Percentiles rank a stretch among this genome's conserved stretches.
These are phyloP conservation scores for Aphelinus certus DNA, from an alignment of 1,140 invertebrate species.

Conservation along the genomic window DNA sequence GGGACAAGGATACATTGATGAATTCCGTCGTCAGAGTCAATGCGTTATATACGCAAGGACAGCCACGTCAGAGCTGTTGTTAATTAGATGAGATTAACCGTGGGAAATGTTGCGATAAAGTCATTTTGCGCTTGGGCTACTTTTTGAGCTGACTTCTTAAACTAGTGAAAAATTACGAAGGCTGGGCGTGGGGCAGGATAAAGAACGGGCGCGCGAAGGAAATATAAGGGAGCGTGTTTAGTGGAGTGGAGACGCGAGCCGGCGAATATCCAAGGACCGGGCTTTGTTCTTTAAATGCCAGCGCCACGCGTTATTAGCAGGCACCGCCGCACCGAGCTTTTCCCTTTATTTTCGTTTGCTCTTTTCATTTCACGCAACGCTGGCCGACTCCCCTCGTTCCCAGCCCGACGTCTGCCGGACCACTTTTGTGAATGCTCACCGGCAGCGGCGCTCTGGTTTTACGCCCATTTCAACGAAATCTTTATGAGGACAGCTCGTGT, in stretches of 20 bases:
- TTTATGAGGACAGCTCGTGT: neutral
- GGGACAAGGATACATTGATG: no score
- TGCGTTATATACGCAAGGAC: no score
- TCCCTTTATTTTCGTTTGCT: neutral
- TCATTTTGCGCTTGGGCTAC: neutral
- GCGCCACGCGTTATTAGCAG: constrained; percentile 22
- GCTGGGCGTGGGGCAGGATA: neutral
- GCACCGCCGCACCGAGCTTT: neutral
- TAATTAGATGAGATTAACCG: no score
- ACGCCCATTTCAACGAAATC: constrained; percentile 9
- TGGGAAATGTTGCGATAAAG: no score
- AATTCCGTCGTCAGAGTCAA: no score
- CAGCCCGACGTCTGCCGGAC: neutral
- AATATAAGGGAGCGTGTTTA: neutral
- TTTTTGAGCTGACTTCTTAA: neutral
- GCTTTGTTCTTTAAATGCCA: constrained; percentile 32
- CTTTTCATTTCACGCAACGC: neutral
- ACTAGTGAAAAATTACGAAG: constrained; percentile 18
- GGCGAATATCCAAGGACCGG: constrained; percentile 19
- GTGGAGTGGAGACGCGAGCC: neutral
- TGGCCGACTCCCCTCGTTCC: neutral
- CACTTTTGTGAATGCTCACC: constrained; percentile 3
- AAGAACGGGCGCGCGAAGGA: no score
- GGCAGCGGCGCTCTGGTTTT: neutral
- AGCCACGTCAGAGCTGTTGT: no score